phyloP scores from a whole-genome alignment of 2,888 invertebrate genomes.

The Sinotaia quadrata region DNA sequence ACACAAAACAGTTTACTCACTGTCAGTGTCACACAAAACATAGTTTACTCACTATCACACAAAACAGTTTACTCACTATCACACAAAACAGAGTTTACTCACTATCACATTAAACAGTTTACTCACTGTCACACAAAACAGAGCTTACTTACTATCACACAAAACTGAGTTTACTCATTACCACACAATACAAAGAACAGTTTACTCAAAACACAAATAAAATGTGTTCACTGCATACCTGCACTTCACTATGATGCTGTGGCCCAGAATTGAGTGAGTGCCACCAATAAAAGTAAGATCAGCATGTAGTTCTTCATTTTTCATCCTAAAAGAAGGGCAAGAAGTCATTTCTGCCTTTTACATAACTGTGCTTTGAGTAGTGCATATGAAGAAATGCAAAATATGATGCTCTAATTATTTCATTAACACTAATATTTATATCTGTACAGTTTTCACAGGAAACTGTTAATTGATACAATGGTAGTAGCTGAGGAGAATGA shows the following conservation, averaged over 20 bases:
- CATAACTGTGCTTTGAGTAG: too few species aligned
- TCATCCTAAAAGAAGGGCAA: slow-evolving; percentile 15
- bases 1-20: neutral
- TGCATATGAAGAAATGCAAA: too few species aligned
- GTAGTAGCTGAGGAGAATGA: too few species aligned
- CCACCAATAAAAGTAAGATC: slow-evolving; percentile 12
- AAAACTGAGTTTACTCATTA: neutral
- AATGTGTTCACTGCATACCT: slow-evolving; percentile 4
- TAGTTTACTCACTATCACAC: neutral
- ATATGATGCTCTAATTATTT: too few species aligned
- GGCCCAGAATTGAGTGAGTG: slow-evolving; percentile 2
- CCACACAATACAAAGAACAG: neutral
- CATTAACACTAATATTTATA: too few species aligned
- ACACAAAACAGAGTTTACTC: neutral
- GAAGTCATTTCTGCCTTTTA: too few species aligned
- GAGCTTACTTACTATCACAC: neutral
- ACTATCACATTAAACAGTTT: neutral
- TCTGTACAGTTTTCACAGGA: too few species aligned
- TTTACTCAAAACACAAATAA: neutral
- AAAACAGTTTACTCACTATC: neutral
- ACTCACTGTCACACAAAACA: neutral
- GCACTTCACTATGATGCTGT: slow-evolving; percentile 14
- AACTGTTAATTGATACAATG: too few species aligned
- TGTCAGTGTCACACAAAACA: neutral
- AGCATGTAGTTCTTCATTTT: slow-evolving; percentile 2